Percentiles rank a stretch among this genome's conserved stretches.
These are phyloP conservation scores for Alloplasta piceator DNA, from an alignment of 2,888 invertebrate genomes.

Conservation along the genomic window DNA sequence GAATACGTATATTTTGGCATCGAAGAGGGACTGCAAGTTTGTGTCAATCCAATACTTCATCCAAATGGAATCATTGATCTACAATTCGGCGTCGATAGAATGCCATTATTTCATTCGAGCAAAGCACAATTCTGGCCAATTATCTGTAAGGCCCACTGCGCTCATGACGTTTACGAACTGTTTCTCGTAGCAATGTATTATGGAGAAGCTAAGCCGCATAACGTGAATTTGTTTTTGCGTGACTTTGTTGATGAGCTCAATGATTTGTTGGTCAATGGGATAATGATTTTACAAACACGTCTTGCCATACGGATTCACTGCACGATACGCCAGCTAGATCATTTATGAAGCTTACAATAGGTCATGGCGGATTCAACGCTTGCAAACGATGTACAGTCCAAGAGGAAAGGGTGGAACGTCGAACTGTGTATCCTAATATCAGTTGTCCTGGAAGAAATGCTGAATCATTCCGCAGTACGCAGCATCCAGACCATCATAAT, in stretches of 20 bases:
- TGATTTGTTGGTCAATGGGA: constrained; percentile 26
- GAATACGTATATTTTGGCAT: constrained; percentile 60
- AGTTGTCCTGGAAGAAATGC: constrained; percentile 41
- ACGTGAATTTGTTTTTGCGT: constrained; percentile 38
- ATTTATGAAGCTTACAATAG: constrained; percentile 50
- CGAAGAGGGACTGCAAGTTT: constrained; percentile 51
- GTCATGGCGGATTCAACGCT: constrained; percentile 62
- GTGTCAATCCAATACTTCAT: constrained; percentile 56
- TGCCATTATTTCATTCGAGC: constrained; percentile 52
- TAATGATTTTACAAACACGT: constrained; percentile 11
- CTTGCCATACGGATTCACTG: constrained; percentile 43
- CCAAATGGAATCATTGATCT: constrained; percentile 51
- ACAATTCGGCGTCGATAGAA: constrained; percentile 62
- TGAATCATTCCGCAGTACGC: constrained; percentile 56
- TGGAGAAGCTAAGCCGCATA: constrained; percentile 54
- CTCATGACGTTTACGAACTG: constrained; percentile 52
- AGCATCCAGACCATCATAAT: constrained; percentile 61
- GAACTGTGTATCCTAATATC: background rate
- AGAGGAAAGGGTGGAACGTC: constrained; percentile 29
- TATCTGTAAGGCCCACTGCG: constrained; percentile 46
- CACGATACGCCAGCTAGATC: constrained; percentile 58
- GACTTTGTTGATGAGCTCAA: constrained; percentile 59
- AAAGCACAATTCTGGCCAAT: constrained; percentile 62
- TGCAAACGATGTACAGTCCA: constrained; percentile 63
- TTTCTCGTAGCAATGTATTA: constrained; percentile 62